These are phyloP conservation scores for Umimayanthus kanabou DNA, from an alignment of 92 coral and sea anemone species.

Conservation along the genomic window DNA sequence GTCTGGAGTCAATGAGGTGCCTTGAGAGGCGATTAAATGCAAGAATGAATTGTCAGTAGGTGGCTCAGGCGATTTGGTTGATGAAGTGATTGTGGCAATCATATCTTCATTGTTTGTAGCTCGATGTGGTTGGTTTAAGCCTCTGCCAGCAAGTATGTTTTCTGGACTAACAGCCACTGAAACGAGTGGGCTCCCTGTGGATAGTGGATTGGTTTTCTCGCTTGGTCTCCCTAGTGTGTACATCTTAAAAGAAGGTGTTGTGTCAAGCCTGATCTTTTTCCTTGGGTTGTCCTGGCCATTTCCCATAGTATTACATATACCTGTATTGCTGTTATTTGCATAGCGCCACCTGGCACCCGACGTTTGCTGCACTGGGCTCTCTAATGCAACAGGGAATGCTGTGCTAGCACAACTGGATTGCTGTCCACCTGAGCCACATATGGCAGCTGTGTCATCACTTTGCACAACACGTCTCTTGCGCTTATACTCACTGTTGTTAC, in stretches of 20 bases:
- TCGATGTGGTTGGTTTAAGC: not conserved
- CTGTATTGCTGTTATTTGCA: not conserved
- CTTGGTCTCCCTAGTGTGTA: too few species aligned
- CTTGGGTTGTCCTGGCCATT: not conserved
- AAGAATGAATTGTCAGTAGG: not conserved
- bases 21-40: not conserved
- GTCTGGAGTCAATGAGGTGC: not conserved
- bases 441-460: not conserved
- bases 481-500: not conserved
- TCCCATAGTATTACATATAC: not conserved
- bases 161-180: not conserved
- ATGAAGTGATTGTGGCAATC: not conserved
- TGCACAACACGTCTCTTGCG: not conserved
- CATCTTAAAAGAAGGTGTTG: too few species aligned
- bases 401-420: not conserved
- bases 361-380: too few species aligned
- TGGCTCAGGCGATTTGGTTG: not conserved
- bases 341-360: too few species aligned
- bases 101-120: not conserved
- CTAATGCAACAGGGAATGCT: not conserved
- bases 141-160: not conserved
- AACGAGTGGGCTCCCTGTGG: not conserved
- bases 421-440: not conserved
- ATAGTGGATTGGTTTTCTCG: too few species aligned
- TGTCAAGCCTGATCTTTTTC: too few species aligned